Base-by-base conservation (phyloP, 2,113 vertebrate species). In the Podocnemis expansa region DNA sequence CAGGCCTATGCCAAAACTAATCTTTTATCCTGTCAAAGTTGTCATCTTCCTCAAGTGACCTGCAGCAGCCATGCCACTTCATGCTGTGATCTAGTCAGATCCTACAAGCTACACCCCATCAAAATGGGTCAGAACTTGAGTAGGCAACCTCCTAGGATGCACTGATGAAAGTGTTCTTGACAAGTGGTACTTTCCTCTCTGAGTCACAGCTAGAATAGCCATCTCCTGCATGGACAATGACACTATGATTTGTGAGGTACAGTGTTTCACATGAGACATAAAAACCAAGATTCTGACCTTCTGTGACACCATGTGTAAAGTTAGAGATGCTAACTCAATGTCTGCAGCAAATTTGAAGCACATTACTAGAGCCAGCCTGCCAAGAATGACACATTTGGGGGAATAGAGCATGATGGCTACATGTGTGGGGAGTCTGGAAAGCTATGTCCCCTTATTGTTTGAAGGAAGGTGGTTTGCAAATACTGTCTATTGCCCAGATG, bases 361-460 rank as follows among this genome's bases (percentile, higher is more conserved):
- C 79, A 79, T 87, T 67, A 10, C 55, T 41, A 80, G 47, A 43
- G 70, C 78, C 56, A 16, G 63, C 38, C 70, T 81, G n/a, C 41
- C 55, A 54, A 58, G 85, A 84, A 79, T 79, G 22, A 5, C 47
- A 7, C 63, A 25, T 25, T 83, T 85, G 1, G 24, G 17, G 55
- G 89, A 75, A 43, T 63, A 80, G 17, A 90, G 34, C 80, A 14
- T 0, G 2, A 75, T 24, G 85, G 12, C 78, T 70, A 0, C 82
- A 49, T 89, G 79, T n/a, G 87, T 45, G 55, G 78, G 52, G 76
- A 14, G 73, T 58, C 83, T 45, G 54, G 83, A 73, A 91, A 93
- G 60, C 73, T 83, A 45, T 55, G 0, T 0, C 55, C 34, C 63
- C 92, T 91, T 92, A 56, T 27, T 84, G 80, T 81, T 84, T 89